Conservation (phyloP, 2,888 invertebrate genomes). For the Calliopum simillimum region DNA sequence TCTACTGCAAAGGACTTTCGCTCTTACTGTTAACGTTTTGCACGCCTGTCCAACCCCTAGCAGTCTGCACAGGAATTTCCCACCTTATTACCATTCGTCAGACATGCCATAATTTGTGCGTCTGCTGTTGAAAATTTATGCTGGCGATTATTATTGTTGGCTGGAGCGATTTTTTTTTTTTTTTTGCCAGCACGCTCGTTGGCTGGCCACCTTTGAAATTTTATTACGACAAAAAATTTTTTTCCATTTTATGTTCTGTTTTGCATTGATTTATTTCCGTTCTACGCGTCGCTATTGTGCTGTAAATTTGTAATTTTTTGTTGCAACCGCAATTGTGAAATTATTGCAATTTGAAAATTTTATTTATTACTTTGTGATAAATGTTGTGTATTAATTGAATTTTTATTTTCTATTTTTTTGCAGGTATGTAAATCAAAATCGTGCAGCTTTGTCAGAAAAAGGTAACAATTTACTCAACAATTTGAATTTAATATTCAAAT, state of each 20-base stretch:
- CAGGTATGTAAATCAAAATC: constrained; percentile 6
- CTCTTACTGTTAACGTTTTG: too few relatives aligned
- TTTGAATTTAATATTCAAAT: too few relatives aligned
- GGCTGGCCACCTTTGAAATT: too few relatives aligned
- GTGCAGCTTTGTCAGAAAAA: neutral
- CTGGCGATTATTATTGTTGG: constrained; percentile 34
- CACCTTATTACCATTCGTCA: too few relatives aligned
- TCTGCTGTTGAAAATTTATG: constrained; percentile 51
- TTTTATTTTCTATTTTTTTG: constrained; percentile 9
- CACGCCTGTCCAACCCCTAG: too few relatives aligned
- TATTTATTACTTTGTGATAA: neutral
- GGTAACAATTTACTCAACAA: neutral
- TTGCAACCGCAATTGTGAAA: neutral
- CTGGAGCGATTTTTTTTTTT: neutral
- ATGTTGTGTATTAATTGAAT: neutral
- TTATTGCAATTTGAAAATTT: constrained; percentile 2
- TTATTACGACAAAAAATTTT: too few relatives aligned
- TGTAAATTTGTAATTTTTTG: neutral
- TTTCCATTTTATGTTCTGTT: neutral
- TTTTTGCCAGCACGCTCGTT: neutral
- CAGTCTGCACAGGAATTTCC: too few relatives aligned
- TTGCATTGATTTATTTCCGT: neutral
- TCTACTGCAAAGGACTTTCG: too few relatives aligned
- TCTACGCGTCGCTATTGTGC: neutral
- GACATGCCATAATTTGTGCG: constrained; percentile 50